Evolutionary conservation across 1,140 invertebrate species (phyloP).

Genomic region (Aphis gossypii): DNA sequence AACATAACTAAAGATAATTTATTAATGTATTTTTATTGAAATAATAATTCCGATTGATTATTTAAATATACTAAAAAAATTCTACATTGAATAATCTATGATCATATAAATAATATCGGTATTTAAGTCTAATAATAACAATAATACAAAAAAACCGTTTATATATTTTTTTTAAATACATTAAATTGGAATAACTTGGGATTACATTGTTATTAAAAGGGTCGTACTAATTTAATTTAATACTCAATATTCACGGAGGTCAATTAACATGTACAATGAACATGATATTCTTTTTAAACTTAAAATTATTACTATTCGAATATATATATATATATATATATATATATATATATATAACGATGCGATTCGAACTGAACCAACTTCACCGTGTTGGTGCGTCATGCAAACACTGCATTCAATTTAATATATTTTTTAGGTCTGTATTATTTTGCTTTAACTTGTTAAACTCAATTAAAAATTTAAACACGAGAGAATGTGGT

Average conservation of each 20-base stretch:
- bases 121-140: no score
- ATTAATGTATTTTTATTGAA: no score
- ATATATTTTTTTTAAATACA: neutral
- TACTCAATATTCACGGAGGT: neutral
- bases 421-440: neutral
- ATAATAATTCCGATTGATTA: no score
- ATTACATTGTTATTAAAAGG: neutral
- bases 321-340: no score
- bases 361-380: neutral
- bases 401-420: neutral
- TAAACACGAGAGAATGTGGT: neutral
- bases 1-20: no score
- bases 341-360: no score
- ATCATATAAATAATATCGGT: no score
- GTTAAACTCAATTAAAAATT: slow-evolving; percentile 43
- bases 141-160: neutral
- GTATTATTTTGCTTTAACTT: slow-evolving; percentile 24
- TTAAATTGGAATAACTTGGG: neutral
- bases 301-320: neutral
- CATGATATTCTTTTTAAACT: neutral
- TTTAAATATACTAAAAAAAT: no score
- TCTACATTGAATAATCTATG: no score
- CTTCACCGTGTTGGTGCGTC: no score
- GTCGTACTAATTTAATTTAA: neutral
- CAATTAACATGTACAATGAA: neutral